Evolutionary conservation across 2,888 invertebrate genomes (phyloP).

Genomic region (Napeogenes inachia): DNA sequence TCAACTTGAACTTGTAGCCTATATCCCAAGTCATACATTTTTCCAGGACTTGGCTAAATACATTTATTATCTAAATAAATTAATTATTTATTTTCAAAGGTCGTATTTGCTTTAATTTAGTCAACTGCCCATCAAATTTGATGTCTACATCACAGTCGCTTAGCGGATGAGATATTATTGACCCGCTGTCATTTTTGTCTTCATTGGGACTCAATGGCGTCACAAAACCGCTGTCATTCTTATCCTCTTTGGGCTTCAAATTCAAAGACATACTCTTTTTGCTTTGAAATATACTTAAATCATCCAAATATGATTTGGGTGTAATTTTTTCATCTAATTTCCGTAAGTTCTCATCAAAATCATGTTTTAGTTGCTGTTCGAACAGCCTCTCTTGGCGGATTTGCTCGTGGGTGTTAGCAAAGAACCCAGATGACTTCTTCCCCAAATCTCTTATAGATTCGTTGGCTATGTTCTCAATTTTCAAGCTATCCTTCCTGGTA

Average conservation of each 20-base stretch:
- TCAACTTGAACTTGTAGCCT: too few species aligned
- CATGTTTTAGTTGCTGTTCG: conserved; percentile 67
- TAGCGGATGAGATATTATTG: conserved; percentile 81
- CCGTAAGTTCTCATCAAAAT: conserved; percentile 68
- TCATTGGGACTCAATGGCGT: conserved; percentile 79
- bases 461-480: conserved; percentile 55
- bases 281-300: conserved; percentile 54
- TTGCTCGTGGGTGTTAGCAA: conserved; percentile 82
- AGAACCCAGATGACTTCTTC: conserved; percentile 70
- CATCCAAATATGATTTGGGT: conserved; percentile 51
- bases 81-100: conserved; percentile 50
- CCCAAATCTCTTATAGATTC: conserved; percentile 59
- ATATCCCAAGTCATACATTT: too few species aligned
- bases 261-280: conserved; percentile 62
- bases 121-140: conserved; percentile 85
- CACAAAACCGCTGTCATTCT: conserved; percentile 79
- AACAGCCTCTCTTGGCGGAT: conserved; percentile 80
- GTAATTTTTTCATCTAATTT: conserved; percentile 49
- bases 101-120: conserved; percentile 85
- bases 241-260: conserved; percentile 45
- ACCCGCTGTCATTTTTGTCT: conserved; percentile 58
- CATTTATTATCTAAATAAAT: neutral
- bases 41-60: too few species aligned
- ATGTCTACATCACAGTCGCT: conserved; percentile 89
- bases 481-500: conserved; percentile 56